phyloP scores from a whole-genome alignment of 2,797 vertebrate species.

The Chromis chromis region DNA sequence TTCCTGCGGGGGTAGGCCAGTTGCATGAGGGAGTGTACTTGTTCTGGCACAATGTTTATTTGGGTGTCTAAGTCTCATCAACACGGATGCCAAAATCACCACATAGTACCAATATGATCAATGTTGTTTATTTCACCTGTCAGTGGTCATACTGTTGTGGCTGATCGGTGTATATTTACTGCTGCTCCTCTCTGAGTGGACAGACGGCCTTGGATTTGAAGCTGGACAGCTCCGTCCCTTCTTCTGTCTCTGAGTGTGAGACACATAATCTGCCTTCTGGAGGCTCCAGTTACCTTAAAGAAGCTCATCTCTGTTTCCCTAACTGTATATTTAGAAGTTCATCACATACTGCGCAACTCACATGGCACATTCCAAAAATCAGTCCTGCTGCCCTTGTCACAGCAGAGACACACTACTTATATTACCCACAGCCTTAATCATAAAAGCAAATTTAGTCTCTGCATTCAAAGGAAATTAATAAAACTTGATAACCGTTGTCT shows the following conservation, averaged over 20 bases:
- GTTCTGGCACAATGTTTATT: too few relatives aligned
- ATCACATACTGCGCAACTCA: slow-evolving; percentile 76
- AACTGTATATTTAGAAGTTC: slow-evolving; percentile 83
- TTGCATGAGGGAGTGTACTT: too few relatives aligned
- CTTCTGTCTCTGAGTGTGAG: slow-evolving; percentile 49
- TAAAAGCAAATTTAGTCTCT: slow-evolving; percentile 32
- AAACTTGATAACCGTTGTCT: background rate
- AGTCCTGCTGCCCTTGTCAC: slow-evolving; percentile 64
- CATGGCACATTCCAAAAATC: slow-evolving; percentile 77
- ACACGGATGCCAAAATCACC: too few relatives aligned
- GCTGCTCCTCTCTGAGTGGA: background rate
- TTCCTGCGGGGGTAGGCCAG: too few relatives aligned
- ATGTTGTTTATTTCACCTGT: too few relatives aligned
- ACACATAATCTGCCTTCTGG: slow-evolving; percentile 65
- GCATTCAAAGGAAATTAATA: slow-evolving; percentile 6
- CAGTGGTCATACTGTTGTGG: too few relatives aligned
- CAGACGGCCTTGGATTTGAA: slow-evolving; percentile 11
- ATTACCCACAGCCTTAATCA: slow-evolving; percentile 49
- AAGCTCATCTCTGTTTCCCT: slow-evolving; percentile 78
- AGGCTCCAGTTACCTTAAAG: slow-evolving; percentile 78
- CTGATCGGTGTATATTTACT: too few relatives aligned
- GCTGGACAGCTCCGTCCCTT: slow-evolving; percentile 7
- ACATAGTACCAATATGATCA: too few relatives aligned
- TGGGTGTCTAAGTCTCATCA: too few relatives aligned
- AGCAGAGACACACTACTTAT: slow-evolving; percentile 38